phyloP scores from a whole-genome alignment of 2,797 vertebrate species.

The Sparus aurata region DNA sequence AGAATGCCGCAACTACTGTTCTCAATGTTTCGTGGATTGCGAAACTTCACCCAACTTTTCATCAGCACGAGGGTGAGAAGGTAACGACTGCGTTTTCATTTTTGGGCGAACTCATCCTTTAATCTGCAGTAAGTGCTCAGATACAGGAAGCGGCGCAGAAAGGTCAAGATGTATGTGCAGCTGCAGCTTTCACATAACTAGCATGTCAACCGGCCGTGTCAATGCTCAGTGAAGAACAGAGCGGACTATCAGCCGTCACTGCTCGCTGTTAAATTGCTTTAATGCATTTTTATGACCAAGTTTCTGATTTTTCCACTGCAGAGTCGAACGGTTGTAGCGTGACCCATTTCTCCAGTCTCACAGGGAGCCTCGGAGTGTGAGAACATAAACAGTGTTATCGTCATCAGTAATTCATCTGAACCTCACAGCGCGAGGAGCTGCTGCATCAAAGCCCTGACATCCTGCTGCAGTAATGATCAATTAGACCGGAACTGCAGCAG shows the following conservation, averaged over 20 bases:
- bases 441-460: slow-evolving; percentile 62
- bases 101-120: too few species aligned
- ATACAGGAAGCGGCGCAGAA: too few species aligned
- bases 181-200: too few species aligned
- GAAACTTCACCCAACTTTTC: too few species aligned
- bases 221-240: not conserved
- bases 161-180: too few species aligned
- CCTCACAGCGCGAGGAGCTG: slow-evolving; percentile 31
- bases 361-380: not conserved
- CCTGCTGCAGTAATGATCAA: slow-evolving; percentile 54
- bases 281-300: not conserved
- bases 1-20: too few species aligned
- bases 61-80: too few species aligned
- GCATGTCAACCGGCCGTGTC: not conserved
- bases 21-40: too few species aligned
- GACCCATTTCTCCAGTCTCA: slow-evolving; percentile 60
- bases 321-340: not conserved
- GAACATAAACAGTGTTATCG: slow-evolving; percentile 48
- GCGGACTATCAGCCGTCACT: too few species aligned
- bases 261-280: too few species aligned
- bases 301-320: not conserved
- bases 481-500: slow-evolving; percentile 51
- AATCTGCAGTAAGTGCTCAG: too few species aligned
- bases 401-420: slow-evolving; percentile 58
- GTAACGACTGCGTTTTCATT: too few species aligned